Evolutionary conservation across 2,113 vertebrate species (phyloP).

Genomic region (Hystrix cristata): DNA sequence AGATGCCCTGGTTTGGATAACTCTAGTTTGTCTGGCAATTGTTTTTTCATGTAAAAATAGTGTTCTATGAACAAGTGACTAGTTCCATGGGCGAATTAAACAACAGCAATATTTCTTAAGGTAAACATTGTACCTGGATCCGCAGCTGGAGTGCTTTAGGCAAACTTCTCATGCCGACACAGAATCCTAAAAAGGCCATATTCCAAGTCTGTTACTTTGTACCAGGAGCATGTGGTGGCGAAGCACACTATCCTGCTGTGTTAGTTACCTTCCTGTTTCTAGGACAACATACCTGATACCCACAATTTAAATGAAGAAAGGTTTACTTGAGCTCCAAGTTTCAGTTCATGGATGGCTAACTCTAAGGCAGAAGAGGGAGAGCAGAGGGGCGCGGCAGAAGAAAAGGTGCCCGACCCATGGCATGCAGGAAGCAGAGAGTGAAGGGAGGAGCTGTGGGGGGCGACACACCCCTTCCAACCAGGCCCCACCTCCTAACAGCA

Average conservation of each 20-base stretch:
- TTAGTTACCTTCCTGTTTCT: background rate
- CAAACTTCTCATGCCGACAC: background rate
- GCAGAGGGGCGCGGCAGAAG: background rate
- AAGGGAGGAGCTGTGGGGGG: background rate
- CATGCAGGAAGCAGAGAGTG: background rate
- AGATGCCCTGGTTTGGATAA: conserved; percentile 14
- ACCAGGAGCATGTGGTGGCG: fast-evolving
- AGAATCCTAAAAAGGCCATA: background rate
- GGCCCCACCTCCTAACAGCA: background rate
- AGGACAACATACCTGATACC: background rate
- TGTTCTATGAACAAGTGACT: background rate
- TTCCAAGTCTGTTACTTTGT: background rate
- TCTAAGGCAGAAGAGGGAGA: background rate
- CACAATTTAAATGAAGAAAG: background rate
- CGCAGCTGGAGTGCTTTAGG: background rate
- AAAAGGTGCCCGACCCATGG: background rate
- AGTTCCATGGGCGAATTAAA: background rate
- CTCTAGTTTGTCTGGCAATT: background rate
- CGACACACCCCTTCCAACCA: background rate
- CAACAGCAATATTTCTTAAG: background rate
- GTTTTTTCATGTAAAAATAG: conserved; percentile 52
- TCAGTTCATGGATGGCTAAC: background rate
- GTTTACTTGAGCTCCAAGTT: background rate
- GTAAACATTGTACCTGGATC: background rate
- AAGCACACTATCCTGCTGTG: background rate